Base-by-base conservation (phyloP, 1,140 invertebrate genomes). In the Lasioglossum baleicum region DNA sequence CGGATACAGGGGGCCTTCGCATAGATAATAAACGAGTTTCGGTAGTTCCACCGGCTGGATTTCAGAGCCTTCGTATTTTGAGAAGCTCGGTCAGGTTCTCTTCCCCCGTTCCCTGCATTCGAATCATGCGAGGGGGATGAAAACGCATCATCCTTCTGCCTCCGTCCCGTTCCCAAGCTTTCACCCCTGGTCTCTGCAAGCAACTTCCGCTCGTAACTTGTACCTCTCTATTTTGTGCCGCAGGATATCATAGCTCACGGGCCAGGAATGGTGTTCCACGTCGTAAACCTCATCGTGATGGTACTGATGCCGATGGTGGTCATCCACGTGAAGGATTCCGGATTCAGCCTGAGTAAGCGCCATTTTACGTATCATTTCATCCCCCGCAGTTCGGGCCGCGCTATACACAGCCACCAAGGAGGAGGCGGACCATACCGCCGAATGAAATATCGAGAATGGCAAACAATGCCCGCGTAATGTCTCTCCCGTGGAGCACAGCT, bases 221-320 rank as follows among this genome's bases (percentile, higher is more conserved):
- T 85, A 81, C 82, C 81, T 87, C 82, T 87, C 69, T 86, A 86
- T 82, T 86, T 88, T 83, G 79, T 88, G 88, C 95, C 95, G 65
- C 91, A 97, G 96, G 95, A 95, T 93, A 95, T 97, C 64, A 94
- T 97, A 83, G 92, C 95, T 64, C 94, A 95, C 85, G 94, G 92
- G 63, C 89, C 95, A 69, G 97, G 97, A n/a, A 94, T 96, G 88
- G 90, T 94, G 61, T 94, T 95, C 83, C 96, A 97, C 90, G 94
- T 97, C 70, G 90, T 94, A 51, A 98, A 98, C 92, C 94, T 98
- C 69, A 89, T 96, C 61, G 94, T 96, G 63, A 93, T 97, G 84
- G 95, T 98, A 31, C 92, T 95, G 72, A 94, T 98, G 85, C 97
- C 97, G 48, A 96, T 98, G 88, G 94, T 96, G 44, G 94, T 96